phyloP scores from a whole-genome alignment of 2,797 vertebrate genomes.

The Petrocephalus sullivani region DNA sequence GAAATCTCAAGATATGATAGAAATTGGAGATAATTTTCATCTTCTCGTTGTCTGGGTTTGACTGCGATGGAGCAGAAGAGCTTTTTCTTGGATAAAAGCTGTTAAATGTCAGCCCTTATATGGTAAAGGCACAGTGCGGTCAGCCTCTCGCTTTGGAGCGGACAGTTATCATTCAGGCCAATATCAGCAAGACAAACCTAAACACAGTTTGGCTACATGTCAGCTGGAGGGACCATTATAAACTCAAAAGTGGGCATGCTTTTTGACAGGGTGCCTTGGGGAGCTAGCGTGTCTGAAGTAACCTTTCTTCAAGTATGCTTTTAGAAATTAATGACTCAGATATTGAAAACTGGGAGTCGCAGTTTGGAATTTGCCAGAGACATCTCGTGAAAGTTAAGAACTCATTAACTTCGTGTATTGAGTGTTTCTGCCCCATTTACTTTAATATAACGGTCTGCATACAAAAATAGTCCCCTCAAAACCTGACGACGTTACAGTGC shows the following conservation, averaged over 20 bases:
- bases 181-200: constrained; percentile 37
- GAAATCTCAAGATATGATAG: not conserved
- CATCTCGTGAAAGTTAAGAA: not conserved
- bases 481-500: not conserved
- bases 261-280: not conserved
- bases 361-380: not conserved
- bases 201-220: constrained; percentile 24
- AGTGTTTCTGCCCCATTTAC: not conserved
- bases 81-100: constrained; percentile 9
- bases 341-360: not conserved
- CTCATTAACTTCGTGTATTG: constrained; percentile 9
- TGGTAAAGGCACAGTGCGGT: constrained; percentile 58
- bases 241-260: not conserved
- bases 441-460: not conserved
- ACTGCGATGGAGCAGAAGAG: not conserved
- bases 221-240: not conserved
- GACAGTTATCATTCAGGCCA: constrained; percentile 51
- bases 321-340: not conserved
- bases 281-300: not conserved
- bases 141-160: constrained; percentile 24
- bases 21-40: not conserved
- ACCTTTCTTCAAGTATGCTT: not conserved
- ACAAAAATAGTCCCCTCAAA: constrained; percentile 2
- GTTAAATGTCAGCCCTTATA: constrained; percentile 60
- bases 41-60: not conserved